Percentiles rank a stretch among this genome's conserved stretches.
These are phyloP conservation scores for Prenolepis imparis DNA, from an alignment of 2,888 invertebrate species.

Conservation along the genomic window DNA sequence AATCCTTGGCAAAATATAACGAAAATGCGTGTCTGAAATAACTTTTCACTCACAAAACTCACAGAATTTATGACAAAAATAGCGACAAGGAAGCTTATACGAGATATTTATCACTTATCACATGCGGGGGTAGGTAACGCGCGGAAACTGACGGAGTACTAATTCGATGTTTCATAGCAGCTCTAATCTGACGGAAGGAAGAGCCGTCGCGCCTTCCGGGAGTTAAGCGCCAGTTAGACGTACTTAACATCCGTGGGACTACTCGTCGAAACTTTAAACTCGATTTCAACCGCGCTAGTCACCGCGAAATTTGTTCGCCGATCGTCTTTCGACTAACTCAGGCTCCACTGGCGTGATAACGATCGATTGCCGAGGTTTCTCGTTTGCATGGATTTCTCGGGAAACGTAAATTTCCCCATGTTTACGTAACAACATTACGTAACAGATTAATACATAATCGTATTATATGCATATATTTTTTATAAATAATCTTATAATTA, in stretches of 20 bases:
- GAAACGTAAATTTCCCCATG: slow-evolving; percentile 24
- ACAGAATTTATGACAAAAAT: slow-evolving; percentile 30
- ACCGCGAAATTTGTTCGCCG: slow-evolving; percentile 66
- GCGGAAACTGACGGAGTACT: slow-evolving; percentile 72
- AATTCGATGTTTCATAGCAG: slow-evolving; percentile 77
- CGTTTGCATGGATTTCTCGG: slow-evolving; percentile 22
- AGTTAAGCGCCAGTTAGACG: slow-evolving; percentile 76
- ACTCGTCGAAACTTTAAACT: slow-evolving; percentile 80
- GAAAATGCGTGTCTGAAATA: not conserved
- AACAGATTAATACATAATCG: not conserved
- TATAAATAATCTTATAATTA: slow-evolving; percentile 14
- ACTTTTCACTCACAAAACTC: not conserved
- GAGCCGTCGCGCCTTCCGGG: slow-evolving; percentile 75
- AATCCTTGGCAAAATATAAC: not conserved
- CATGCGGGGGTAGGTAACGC: slow-evolving; percentile 62
- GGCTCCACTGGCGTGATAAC: slow-evolving; percentile 33
- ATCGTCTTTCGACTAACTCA: slow-evolving; percentile 48
- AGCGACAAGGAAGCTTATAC: slow-evolving; percentile 44
- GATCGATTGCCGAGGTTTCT: slow-evolving; percentile 49
- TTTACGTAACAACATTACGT: not conserved
- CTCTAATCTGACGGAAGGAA: slow-evolving; percentile 78
- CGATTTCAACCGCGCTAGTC: slow-evolving; percentile 71
- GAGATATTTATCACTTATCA: slow-evolving; percentile 71
- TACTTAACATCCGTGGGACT: slow-evolving; percentile 75
- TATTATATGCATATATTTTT: not conserved